Evolutionary conservation across 2,113 vertebrate genomes (phyloP), one percentile per base, ranked within the genome.

Genomic region (Psophia crepitans): DNA sequence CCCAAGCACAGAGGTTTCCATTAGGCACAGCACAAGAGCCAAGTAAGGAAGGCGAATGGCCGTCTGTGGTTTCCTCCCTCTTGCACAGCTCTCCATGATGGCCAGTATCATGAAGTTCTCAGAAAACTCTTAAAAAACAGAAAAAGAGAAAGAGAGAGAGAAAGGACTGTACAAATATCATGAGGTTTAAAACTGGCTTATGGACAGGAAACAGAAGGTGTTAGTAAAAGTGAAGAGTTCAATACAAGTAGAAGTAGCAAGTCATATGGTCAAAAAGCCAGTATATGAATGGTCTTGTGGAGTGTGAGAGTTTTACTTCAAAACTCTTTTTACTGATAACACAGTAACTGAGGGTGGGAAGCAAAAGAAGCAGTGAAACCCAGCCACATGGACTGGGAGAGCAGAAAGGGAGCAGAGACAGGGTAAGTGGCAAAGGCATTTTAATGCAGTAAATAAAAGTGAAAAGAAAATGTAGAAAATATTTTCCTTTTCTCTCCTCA

Each of bases 131-230:
- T 56, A 43, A 70, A 79, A 94, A 87, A 43, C 5, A 57, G 19
- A 69, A 5, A 41, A 37, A 39, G 22, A 74, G 32, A 75, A 43
- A 69, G 6, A 41, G 43, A 39, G 22, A 74, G 32, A 75, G 46
- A 66, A 20, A 44, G 22, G n/a, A 83, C 57, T 90, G 54, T 75
- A 77, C 81, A 95, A 97, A 90, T 69, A 86, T 17, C 75, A 28
- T 69, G 90, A 77, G 89, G 78, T 83, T 90, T 96, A 90, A 96
- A 97, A 86, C 70, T 95, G 68, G 49, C 66, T 93, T 96, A 56
- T 23, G 48, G 69, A 82, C 60, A 90, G 77, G 77, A 97, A 97
- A 93, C 60, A 92, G 82, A 96, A 87, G 57, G n/a, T 5, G 4
- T 74, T 70, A 87, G 39, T 35, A 96, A 51, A 89, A 96, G 56